These are phyloP conservation scores for Lepisosteus oculatus DNA, from an alignment of 2,113 vertebrate species.

Conservation along the genomic window DNA sequence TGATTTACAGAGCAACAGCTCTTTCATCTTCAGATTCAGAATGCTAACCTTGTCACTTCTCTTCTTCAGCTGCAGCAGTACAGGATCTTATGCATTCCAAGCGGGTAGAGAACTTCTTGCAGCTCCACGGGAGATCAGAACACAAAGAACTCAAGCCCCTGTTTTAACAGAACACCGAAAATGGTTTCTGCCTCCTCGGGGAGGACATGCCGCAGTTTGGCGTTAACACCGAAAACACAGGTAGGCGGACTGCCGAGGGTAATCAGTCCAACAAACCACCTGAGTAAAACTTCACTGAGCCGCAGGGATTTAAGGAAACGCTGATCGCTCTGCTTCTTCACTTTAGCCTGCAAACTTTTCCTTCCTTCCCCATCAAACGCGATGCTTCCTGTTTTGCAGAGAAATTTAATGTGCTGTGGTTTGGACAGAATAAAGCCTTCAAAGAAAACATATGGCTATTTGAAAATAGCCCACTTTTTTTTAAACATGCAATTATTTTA, in stretches of 20 bases:
- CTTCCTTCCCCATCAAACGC: slow-evolving; percentile 36
- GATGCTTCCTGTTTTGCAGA: slow-evolving; percentile 23
- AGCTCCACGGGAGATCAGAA: neutral
- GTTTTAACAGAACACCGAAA: no score
- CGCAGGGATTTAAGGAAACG: slow-evolving; percentile 44
- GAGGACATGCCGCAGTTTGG: neutral
- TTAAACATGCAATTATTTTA: slow-evolving; percentile 62
- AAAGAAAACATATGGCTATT: slow-evolving; percentile 32
- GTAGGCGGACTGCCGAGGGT: no score
- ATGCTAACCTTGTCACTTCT: neutral
- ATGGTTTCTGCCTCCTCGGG: neutral
- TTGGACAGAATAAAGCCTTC: slow-evolving; percentile 36
- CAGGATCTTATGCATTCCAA: neutral
- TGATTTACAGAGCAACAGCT: neutral
- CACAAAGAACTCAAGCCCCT: neutral
- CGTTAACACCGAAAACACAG: no score
- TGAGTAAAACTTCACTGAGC: slow-evolving; percentile 26
- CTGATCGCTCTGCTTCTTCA: slow-evolving; percentile 1
- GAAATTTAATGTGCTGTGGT: slow-evolving; percentile 45
- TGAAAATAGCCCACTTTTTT: slow-evolving; percentile 52
- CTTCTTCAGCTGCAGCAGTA: neutral
- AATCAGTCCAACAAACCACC: no score
- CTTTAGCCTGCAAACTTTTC: neutral
- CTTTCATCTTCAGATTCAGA: slow-evolving; percentile 5
- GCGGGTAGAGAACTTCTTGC: neutral